Percentiles rank a stretch among this genome's conserved stretches.
phyloP scores from a whole-genome alignment of 2,888 invertebrate species.

The Melanophora roralis region DNA sequence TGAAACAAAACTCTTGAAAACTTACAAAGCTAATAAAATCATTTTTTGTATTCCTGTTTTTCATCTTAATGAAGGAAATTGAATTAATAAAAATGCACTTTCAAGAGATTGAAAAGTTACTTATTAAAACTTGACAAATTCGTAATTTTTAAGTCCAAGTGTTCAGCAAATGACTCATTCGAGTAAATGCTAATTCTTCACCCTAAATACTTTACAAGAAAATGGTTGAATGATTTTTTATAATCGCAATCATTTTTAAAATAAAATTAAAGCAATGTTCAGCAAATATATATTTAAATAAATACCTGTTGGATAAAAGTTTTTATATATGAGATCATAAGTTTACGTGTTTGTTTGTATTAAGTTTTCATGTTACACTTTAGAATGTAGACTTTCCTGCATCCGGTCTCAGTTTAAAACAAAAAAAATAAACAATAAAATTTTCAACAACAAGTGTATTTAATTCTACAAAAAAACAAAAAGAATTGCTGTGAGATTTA shows the following conservation, averaged over 20 bases:
- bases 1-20: no score
- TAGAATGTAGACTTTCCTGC: conserved; percentile 59
- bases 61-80: no score
- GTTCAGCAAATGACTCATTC: conserved; percentile 1
- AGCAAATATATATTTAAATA: neutral
- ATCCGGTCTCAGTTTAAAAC: conserved; percentile 56
- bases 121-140: no score
- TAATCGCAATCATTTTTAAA: conserved; percentile 4
- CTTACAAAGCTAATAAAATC: no score
- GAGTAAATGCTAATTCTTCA: conserved; percentile 20
- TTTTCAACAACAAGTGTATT: conserved; percentile 48
- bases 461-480: conserved; percentile 10
- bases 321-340: neutral
- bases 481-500: conserved; percentile 22
- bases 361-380: conserved; percentile 31
- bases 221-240: conserved; percentile 57
- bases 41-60: no score
- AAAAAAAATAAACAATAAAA: conserved; percentile 23
- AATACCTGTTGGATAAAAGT: conserved; percentile 38
- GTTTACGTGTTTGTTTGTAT: neutral
- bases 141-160: neutral
- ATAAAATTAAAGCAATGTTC: conserved; percentile 6
- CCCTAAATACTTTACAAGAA: conserved; percentile 14
- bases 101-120: no score
- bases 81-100: no score